Base-by-base conservation (phyloP, 37 sponge, comb jelly and placozoan species). In the Theonella swinhoei region DNA sequence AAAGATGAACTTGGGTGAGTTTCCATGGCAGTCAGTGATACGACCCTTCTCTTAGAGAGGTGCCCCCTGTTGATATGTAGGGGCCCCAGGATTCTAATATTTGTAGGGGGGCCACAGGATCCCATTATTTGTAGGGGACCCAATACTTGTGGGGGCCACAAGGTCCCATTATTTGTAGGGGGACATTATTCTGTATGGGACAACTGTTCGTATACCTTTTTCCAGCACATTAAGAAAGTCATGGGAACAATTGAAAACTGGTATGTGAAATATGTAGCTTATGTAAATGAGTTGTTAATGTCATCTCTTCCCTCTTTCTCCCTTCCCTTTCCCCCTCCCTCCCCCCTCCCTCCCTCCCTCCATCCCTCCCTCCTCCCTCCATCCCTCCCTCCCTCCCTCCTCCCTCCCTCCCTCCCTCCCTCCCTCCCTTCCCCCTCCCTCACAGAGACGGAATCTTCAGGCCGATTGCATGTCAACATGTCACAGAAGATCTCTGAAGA, bases 1-100 rank as follows among this genome's bases (percentile, higher is more conserved):
- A 91, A 88, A 72, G 94, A 93, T 66, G 97, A 96, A 69, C 85
- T 93, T 62, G 97, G 94, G 95, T 94, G 29, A 67, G 81, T 62
- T 1, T 37, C 47, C 23, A 28, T 32, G 14, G 39, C 72, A n/a
- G n/a, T n/a, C n/a, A n/a, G n/a, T n/a, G n/a, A n/a, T n/a, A n/a
- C n/a, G n/a, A n/a, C n/a, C n/a, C n/a, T n/a, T n/a, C n/a, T n/a
- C n/a, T n/a, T n/a, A n/a, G n/a, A n/a, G n/a, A n/a, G n/a, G n/a
- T n/a, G n/a, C n/a, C n/a, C n/a, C n/a, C n/a, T n/a, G n/a, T n/a
- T n/a, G n/a, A n/a, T n/a, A n/a, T n/a, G n/a, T n/a, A n/a, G n/a
- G n/a, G n/a, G n/a, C n/a, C n/a, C n/a, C n/a, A n/a, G n/a, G n/a
- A n/a, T n/a, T n/a, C n/a, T n/a, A n/a, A n/a, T n/a, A n/a, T n/a